These are phyloP conservation scores for Apostichopus leukothele DNA, from an alignment of 53 echinoderm and acorn worm genomes.

Conservation along the genomic window DNA sequence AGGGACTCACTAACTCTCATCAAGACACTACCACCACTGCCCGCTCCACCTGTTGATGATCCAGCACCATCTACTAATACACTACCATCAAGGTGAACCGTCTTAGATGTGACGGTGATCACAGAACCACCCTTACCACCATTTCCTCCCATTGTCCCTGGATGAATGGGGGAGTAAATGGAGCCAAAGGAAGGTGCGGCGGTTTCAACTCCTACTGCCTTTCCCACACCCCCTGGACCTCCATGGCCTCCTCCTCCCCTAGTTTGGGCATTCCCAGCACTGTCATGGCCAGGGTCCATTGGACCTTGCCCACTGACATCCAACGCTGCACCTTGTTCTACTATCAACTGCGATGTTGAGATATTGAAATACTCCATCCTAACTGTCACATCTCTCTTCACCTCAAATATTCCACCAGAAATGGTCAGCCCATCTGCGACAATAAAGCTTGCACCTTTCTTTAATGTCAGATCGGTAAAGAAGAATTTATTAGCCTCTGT, in stretches of 20 bases:
- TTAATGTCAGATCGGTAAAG: slow-evolving; percentile 63
- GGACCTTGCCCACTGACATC: slow-evolving; percentile 65
- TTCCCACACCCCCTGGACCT: slow-evolving; percentile 79
- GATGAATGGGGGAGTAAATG: slow-evolving; percentile 60
- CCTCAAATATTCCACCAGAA: slow-evolving; percentile 69
- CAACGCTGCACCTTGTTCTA: slow-evolving; percentile 76
- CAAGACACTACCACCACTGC: slow-evolving; percentile 84
- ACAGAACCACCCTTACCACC: slow-evolving; percentile 72
- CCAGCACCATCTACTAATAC: slow-evolving; percentile 64
- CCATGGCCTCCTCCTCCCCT: slow-evolving; percentile 84
- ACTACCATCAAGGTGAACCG: slow-evolving; percentile 70
- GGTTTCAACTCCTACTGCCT: slow-evolving; percentile 16
- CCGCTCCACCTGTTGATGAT: slow-evolving; percentile 54
- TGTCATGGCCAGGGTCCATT: slow-evolving; percentile 44
- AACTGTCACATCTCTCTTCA: slow-evolving; percentile 69
- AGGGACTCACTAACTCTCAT: slow-evolving; percentile 52
- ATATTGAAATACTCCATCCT: slow-evolving; percentile 69
- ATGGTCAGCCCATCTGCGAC: slow-evolving; percentile 60
- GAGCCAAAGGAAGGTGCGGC: slow-evolving; percentile 78
- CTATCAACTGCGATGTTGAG: slow-evolving; percentile 52
- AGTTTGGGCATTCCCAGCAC: slow-evolving; percentile 48
- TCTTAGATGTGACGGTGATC: slow-evolving; percentile 57
- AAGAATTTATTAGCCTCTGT: slow-evolving; percentile 59
- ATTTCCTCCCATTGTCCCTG: slow-evolving; percentile 65
- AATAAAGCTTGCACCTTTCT: slow-evolving; percentile 57